Evolutionary conservation across 2,888 invertebrate species (phyloP), one percentile per base, ranked within the genome.

Genomic region (Heliconius ismenius): DNA sequence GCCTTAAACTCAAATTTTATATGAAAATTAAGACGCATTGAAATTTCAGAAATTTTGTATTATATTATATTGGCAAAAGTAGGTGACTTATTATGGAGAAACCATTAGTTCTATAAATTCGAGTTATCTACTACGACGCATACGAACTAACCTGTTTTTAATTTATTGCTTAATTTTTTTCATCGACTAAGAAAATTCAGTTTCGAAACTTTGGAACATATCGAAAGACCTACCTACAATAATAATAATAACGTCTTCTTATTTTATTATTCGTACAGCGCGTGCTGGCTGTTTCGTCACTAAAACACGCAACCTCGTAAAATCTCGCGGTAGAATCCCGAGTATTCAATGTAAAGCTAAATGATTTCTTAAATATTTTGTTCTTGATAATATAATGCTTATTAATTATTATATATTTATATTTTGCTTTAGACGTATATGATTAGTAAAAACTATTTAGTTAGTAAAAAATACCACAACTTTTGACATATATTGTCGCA

Each of bases 1-100:
- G 58, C 73, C 73, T 67, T 73, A n/a, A 43, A 67, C 32, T 67
- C 10, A 21, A 43, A 54, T 21, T 62, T 62, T 75, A 63, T 13
- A 39, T 75, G 36, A 63, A 24, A 70, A 36, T 15, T 32, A 24
- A 13, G 9, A 58, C 28, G 28, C 28, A 70, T 28, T 54, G 28
- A 13, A 1, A 7, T 54, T 54, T 13, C 1, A 54, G 28, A 26
- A 26, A 6, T 11, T 26, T 32, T 10, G 43, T 60, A 1, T 11
- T 24, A 24, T 13, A 15, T 60, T 60, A 7, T 68, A 1, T 10
- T 26, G 18, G 9, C n/a, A 26, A 24, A 26, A 60, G 4, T 26
- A 26, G 1, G 15, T 4, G 24, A 6, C 24, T 24, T 58, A 13
- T 60, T 60, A 11, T n/a, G 3, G 0, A 32, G 4, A 24, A 24